Evolutionary conservation across 2,113 vertebrate species (phyloP).

Genomic region (Dromiciops gliroides): DNA sequence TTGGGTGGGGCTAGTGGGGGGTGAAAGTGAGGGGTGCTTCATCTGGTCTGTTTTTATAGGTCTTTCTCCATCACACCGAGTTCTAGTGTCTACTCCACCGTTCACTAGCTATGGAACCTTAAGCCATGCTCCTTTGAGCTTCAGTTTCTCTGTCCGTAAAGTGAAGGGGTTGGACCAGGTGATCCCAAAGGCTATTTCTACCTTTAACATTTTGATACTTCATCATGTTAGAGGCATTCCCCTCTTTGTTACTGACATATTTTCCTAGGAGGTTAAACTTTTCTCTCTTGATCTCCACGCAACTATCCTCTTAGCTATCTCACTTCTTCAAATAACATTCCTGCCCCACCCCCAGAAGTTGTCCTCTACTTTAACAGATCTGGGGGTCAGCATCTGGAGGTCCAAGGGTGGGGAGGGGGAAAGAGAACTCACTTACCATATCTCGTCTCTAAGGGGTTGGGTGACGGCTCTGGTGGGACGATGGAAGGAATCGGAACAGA

Average conservation of each 20-base stretch:
- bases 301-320: conserved; percentile 14
- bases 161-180: background rate
- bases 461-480: conserved; percentile 58
- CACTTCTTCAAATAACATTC: conserved; percentile 13
- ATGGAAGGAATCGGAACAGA: conserved; percentile 56
- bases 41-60: background rate
- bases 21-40: background rate
- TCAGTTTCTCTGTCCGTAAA: background rate
- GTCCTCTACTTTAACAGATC: background rate
- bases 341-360: background rate
- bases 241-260: background rate
- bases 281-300: conserved; percentile 20
- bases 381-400: background rate
- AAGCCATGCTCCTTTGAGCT: background rate
- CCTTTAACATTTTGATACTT: background rate
- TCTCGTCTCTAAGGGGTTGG: conserved; percentile 66
- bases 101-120: background rate
- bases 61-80: background rate
- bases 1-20: background rate
- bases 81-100: background rate
- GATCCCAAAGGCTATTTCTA: background rate
- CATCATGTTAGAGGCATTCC: background rate
- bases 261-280: background rate
- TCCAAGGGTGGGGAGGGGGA: background rate
- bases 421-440: conserved; percentile 80